These are phyloP conservation scores for Conopomorpha cramerella DNA, from an alignment of 1,140 invertebrate genomes.

Conservation along the genomic window DNA sequence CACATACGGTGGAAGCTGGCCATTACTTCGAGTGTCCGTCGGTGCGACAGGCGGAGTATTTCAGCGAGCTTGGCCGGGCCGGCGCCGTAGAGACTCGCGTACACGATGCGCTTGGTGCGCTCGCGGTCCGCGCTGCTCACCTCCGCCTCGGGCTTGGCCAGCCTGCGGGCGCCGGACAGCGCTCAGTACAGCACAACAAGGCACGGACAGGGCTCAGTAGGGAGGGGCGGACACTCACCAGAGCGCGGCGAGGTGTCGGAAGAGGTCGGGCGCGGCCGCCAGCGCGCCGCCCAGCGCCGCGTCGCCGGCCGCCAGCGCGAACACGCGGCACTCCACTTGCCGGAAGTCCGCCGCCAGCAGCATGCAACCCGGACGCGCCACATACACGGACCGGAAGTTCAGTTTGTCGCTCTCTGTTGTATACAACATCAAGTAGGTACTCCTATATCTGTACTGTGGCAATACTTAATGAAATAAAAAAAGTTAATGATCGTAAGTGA, in stretches of 20 bases:
- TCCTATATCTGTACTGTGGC: background rate
- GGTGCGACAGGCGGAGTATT: slow-evolving; percentile 50
- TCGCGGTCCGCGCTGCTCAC: slow-evolving; percentile 49
- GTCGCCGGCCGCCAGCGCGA: slow-evolving; percentile 61
- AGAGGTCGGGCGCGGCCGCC: slow-evolving; percentile 46
- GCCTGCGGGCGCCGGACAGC: too few relatives aligned
- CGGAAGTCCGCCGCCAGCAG: slow-evolving; percentile 61
- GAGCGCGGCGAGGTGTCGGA: slow-evolving; percentile 51
- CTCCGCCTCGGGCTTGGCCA: slow-evolving; percentile 21
- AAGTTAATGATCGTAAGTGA: background rate
- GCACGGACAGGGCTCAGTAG: background rate
- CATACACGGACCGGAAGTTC: slow-evolving; percentile 38
- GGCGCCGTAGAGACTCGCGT: slow-evolving; percentile 66
- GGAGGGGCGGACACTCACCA: slow-evolving; percentile 37
- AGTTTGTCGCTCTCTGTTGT: slow-evolving; percentile 4
- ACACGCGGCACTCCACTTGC: slow-evolving; percentile 64
- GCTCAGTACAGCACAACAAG: background rate
- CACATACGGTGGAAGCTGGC: slow-evolving; percentile 27
- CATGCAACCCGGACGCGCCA: slow-evolving; percentile 22
- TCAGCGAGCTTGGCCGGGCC: slow-evolving; percentile 59
- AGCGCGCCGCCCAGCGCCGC: slow-evolving; percentile 40
- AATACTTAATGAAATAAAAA: background rate
- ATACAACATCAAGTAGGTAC: background rate
- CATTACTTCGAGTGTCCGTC: slow-evolving; percentile 27
- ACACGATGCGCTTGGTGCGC: slow-evolving; percentile 64